Base-by-base conservation (phyloP, 2,888 invertebrate species). In the Oligia latruncula region DNA sequence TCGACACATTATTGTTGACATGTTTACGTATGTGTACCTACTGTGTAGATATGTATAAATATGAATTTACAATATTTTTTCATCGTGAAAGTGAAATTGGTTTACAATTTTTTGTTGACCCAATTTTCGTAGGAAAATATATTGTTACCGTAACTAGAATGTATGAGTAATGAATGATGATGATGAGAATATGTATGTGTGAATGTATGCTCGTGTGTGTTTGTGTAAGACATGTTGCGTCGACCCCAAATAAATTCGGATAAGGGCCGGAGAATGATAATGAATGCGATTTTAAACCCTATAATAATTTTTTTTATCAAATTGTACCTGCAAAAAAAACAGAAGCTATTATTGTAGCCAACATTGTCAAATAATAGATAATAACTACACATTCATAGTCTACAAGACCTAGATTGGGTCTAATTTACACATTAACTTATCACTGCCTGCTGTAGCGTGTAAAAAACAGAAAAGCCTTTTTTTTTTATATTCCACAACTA, bases 391-490 rank as follows among this genome's bases (percentile, higher is more conserved):
- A 15, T 40, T 40, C 40, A 40, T 13, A 8, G 40, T 66, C 40
- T n/a, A 66, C 40, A 43, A 74, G 66, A 40, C 35, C 15, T 70
- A 43, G 15, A 23, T n/a, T 4, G 23, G 9, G 23, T 82, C 64
- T 73, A 71, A 78, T 68, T 76, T 74, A 55, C 67, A 64, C 62
- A 74, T 71, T 46, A 78, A 77, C 55, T 60, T 71, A 75, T 71
- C 35, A 40, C 15, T 13, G 35, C 35, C n/a, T 9, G 29, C 35
- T 52, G 49, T 43, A 13, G 40, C 23, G 49, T 67, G 60, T 46
- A 73, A 75, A 81, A 79, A 68, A 43, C 20, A 67, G 62, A 52
- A 76, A 83, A 73, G 11, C 20, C 68, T 62, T 71, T 73, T 84
- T 87, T 88, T n/a, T n/a, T n/a, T n/a, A n/a, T n/a, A n/a, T n/a